Evolutionary conservation across 2,888 invertebrate genomes (phyloP), one percentile per base, ranked within the genome.

Genomic region (Boloria euphrosyne): DNA sequence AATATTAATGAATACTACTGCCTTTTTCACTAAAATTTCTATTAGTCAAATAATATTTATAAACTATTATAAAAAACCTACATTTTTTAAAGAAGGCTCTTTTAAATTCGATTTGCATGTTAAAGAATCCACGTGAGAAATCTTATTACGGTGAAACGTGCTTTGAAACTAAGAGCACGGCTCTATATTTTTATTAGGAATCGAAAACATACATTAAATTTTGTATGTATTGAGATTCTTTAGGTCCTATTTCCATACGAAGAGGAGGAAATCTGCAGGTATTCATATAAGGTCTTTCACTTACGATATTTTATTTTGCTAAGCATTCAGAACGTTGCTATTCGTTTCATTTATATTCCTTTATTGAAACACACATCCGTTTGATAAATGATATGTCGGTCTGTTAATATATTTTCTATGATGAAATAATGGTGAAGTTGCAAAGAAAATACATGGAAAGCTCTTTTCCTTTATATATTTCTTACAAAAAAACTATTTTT

Each of bases 71-170:
- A 38, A 3, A n/a, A 38, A 38, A 38, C 7, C 7, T 38, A 38
- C 10, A 38, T 38, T 38, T 38, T 38, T 0, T 7, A 7, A 10
- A 38, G 10, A 51, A 49, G 43, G 2, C 53, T 54, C 46, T 62
- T 69, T 57, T 47, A 68, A 60, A 55, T 57, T 54, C 17, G 14
- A 63, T 66, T 52, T 52, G 31, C 61, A 58, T 65, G 49, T 49
- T 63, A 63, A 55, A 53, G 59, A 59, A 64, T 57, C 58, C 63
- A 66, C 68, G 62, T 68, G 68, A 50, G 57, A 49, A 61, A 66
- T 66, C 70, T 61, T 64, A 70, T 70, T 68, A 68, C 49, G 44
- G 46, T 44, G 13, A 49, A 27, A 66, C 70, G 70, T 70, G 70
- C 38, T 38, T 46, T 47, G 70, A 64, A 66, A 51, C 27, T 16